Evolutionary conservation across 1,140 invertebrate species (phyloP).

Genomic region (Orius insidiosus): DNA sequence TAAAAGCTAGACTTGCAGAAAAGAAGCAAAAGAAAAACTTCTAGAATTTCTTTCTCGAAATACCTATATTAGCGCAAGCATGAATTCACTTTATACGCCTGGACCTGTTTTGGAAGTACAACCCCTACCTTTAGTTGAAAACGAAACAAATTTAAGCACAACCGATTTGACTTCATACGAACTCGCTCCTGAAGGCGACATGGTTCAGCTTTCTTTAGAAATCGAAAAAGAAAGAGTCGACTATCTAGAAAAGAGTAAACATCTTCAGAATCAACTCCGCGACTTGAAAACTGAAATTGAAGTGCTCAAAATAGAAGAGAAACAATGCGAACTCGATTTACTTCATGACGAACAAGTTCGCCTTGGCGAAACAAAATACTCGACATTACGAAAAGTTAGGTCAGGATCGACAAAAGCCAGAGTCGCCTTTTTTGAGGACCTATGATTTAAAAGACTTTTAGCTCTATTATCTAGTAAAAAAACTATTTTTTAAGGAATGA

Average conservation of each 20-base stretch:
- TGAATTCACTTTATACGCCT: conserved; percentile 9
- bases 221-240: conserved; percentile 90
- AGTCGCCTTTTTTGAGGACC: conserved; percentile 89
- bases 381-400: conserved; percentile 78
- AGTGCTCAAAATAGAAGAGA: conserved; percentile 85
- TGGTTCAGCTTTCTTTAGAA: conserved; percentile 79
- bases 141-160: conserved; percentile 29
- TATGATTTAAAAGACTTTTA: conserved; percentile 34
- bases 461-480: not conserved
- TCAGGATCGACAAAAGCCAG: conserved; percentile 79
- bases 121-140: conserved; percentile 33
- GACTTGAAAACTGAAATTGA: conserved; percentile 87
- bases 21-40: conserved; percentile 88
- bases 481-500: conserved; percentile 1
- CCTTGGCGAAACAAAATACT: conserved; percentile 91
- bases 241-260: conserved; percentile 87
- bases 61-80: conserved; percentile 20
- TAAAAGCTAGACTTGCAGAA: conserved; percentile 75
- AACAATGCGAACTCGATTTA: conserved; percentile 71
- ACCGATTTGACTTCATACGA: conserved; percentile 40
- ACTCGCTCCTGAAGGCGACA: conserved; percentile 56
- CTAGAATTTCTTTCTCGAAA: conserved; percentile 65
- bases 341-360: conserved; percentile 85
- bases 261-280: conserved; percentile 79
- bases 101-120: conserved; percentile 5